phyloP scores from a whole-genome alignment of 2,888 invertebrate species.

The Proisotoma minuta region DNA sequence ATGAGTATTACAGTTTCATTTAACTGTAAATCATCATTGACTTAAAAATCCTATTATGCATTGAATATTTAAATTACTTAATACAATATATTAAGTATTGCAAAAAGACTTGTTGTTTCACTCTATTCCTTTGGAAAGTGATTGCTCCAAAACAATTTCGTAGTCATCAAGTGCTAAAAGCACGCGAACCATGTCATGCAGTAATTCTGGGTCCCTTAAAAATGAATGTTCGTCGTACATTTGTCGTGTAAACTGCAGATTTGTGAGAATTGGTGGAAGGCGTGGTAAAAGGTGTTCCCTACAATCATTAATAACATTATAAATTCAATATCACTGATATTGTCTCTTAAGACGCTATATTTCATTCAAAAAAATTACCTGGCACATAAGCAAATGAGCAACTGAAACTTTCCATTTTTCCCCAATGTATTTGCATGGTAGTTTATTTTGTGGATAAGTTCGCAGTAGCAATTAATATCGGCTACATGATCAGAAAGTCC shows the following conservation, averaged over 20 bases:
- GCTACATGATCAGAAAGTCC: constrained; percentile 56
- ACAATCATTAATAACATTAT: constrained; percentile 48
- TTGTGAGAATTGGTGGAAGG: constrained; percentile 85
- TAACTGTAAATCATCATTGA: too few relatives aligned
- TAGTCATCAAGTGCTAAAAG: constrained; percentile 84
- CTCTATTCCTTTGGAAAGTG: constrained; percentile 65
- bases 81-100: too few relatives aligned
- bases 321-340: not conserved
- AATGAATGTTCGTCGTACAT: constrained; percentile 98
- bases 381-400: constrained; percentile 76
- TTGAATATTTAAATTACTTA: constrained; percentile 1
- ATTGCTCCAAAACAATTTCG: constrained; percentile 79
- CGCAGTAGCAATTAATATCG: constrained; percentile 82
- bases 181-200: constrained; percentile 84
- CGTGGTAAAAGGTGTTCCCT: constrained; percentile 86
- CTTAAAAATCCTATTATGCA: too few relatives aligned
- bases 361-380: constrained; percentile 27
- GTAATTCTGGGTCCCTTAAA: constrained; percentile 75
- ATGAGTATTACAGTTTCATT: too few relatives aligned
- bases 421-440: constrained; percentile 79
- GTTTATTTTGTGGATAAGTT: constrained; percentile 82
- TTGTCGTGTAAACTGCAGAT: constrained; percentile 77
- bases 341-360: not conserved
- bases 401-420: constrained; percentile 96
- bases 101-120: constrained; percentile 23